phyloP scores from a whole-genome alignment of 2,797 vertebrate species.

The Ateles fusciceps region DNA sequence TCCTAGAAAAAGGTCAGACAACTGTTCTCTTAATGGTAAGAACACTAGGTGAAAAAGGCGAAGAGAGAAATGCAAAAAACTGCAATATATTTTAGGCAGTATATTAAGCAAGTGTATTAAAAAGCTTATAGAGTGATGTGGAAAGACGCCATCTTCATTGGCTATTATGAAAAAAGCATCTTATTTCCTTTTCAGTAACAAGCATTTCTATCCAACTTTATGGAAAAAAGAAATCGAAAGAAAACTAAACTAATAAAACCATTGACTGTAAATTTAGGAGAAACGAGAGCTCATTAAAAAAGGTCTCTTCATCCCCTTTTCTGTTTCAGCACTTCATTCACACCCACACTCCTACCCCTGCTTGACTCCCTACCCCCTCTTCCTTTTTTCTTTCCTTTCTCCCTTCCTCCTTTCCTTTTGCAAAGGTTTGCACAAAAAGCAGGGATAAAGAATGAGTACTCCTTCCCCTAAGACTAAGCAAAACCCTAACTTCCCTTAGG shows the following conservation, averaged over 20 bases:
- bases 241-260: not conserved
- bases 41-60: conserved; percentile 56
- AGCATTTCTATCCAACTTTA: not conserved
- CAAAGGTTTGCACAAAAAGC: not conserved
- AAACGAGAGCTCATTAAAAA: not conserved
- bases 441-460: not conserved
- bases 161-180: not conserved
- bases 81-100: not conserved
- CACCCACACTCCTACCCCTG: not conserved
- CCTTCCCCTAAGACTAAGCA: not conserved
- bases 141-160: not conserved
- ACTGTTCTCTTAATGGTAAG: conserved; percentile 77
- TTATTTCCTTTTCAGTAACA: conserved; percentile 47
- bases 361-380: no score
- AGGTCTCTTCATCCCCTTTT: not conserved
- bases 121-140: not conserved
- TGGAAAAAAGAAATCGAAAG: not conserved
- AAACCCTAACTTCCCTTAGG: not conserved
- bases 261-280: not conserved
- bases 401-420: not conserved
- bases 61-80: conserved; percentile 70
- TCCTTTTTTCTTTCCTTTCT: accelerated
- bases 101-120: conserved; percentile 60
- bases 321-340: not conserved
- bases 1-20: conserved; percentile 74